Conservation (phyloP, 2,797 vertebrate species). For the Centroberyx gerrardi region DNA sequence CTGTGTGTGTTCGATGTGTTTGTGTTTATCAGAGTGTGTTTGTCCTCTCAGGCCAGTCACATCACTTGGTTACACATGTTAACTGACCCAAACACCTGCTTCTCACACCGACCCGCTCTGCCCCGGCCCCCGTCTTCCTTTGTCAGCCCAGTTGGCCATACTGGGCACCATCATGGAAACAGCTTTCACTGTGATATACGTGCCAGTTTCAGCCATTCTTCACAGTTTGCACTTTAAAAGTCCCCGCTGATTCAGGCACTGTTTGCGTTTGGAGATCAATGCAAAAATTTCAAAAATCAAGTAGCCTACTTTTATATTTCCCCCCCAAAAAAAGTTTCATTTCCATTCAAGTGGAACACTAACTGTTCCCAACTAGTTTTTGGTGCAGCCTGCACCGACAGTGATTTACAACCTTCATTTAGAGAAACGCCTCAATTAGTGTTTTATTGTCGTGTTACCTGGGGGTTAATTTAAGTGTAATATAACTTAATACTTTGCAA, state of each 20-base stretch:
- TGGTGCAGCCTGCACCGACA: constrained; percentile 52
- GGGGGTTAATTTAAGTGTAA: constrained; percentile 75
- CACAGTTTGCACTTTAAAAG: background rate
- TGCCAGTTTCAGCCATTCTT: background rate
- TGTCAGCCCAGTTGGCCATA: constrained; percentile 60
- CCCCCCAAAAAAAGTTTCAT: constrained; percentile 19
- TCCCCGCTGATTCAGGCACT: background rate
- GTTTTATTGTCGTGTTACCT: constrained; percentile 79
- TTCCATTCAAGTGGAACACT: constrained; percentile 43
- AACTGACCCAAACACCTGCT: constrained; percentile 83
- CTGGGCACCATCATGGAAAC: constrained; percentile 33
- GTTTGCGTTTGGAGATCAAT: background rate
- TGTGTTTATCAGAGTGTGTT: constrained; percentile 75
- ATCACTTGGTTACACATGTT: constrained; percentile 76
- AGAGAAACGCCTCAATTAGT: constrained; percentile 82
- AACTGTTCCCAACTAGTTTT: constrained; percentile 43
- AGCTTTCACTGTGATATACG: constrained; percentile 1
- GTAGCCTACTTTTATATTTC: no score
- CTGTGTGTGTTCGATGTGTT: constrained; percentile 64
- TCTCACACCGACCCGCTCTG: constrained; percentile 65
- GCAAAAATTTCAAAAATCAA: constrained; percentile 24
- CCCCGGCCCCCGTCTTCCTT: constrained; percentile 37
- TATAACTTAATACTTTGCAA: constrained; percentile 72
- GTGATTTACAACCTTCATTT: constrained; percentile 83
- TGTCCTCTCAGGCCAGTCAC: constrained; percentile 57